Base-by-base conservation (phyloP, 1,140 invertebrate species). In the Macrobrachium nipponense region DNA sequence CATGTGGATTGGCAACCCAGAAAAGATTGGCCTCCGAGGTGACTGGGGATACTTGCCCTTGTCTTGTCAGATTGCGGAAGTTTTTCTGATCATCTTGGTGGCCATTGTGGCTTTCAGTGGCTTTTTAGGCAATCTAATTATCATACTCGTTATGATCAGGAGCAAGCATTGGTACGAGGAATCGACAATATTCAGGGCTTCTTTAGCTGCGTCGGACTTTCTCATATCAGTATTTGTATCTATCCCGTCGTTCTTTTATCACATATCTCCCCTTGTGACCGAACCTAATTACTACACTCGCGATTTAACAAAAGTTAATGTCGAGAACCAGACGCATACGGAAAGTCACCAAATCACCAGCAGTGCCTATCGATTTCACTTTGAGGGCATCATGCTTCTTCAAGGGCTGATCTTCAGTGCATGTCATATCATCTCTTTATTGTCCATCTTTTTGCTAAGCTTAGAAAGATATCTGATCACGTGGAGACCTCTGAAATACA, bases 51-150 rank as follows among this genome's bases (percentile, higher is more conserved):
- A 83, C 72, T 60, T 83, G 72, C 81, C 81, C 8, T 12, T 17
- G 2, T 75, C 72, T 10, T 83, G 81, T 44, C 81, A n/a, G 17
- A 36, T 76, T 23, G 72, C 72, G 12, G 82, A 84, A 60, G 82
- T 77, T 73, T 15, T 78, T 43, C 61, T 84, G 75, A 44, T 84
- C 43, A 72, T 77, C 36, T 5, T 84, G 61, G 82, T 84, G 62
- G 82, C 61, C 20, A n/a, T 73, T 14, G 73, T 77, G 60, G 61
- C 23, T 43, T 18, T 76, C 14, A 20, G 51, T 12, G 58, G 70
- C n/a, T 51, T 83, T 18, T 27, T 44, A 23, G 81, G 70, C 4
- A 75, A 76, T 8, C 18, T 76, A 61, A 5, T 75, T 6, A 75
- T 77, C 7, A n/a, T 84, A 44, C 18, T 66, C 6, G 72, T 83